A percentile compares a stretch with the other conserved stretches of the same genome.
Evolutionary conservation across 1,140 invertebrate species (phyloP).

Genomic region (Neodiprion lecontei): DNA sequence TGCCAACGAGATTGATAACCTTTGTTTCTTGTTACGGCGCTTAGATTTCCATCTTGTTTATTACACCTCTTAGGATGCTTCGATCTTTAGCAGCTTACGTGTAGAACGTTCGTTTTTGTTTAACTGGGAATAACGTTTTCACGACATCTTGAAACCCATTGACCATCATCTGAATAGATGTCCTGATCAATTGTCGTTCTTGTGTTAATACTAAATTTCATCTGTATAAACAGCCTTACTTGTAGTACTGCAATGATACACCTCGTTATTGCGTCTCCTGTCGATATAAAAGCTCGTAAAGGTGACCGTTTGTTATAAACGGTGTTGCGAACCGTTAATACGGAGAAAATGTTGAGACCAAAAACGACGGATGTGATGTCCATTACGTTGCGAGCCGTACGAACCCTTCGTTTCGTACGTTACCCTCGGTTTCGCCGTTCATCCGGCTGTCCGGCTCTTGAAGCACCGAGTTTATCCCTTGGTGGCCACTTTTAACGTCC

Average conservation of each 20-base stretch:
- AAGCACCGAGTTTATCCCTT: slow-evolving; percentile 11
- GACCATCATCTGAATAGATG: no score
- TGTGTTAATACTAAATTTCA: no score
- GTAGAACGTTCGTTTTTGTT: no score
- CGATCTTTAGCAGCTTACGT: not conserved
- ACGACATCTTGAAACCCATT: no score
- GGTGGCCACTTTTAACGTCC: slow-evolving; percentile 15
- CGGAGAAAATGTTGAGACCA: not conserved
- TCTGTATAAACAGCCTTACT: no score
- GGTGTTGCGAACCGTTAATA: no score
- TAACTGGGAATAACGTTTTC: no score
- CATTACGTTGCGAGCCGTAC: slow-evolving; percentile 6
- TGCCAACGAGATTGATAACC: not conserved
- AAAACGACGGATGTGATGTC: slow-evolving; percentile 16
- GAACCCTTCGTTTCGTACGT: not conserved
- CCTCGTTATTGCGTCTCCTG: no score
- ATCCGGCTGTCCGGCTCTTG: not conserved
- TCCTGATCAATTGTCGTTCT: no score
- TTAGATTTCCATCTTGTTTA: slow-evolving; percentile 1
- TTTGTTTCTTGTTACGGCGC: not conserved
- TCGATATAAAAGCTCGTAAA: no score
- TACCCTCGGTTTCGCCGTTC: slow-evolving; percentile 15
- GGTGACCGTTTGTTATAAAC: not conserved
- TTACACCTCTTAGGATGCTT: not conserved
- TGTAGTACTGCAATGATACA: no score